phyloP scores from a whole-genome alignment of 2,113 vertebrate genomes.

The Microcebus griseorufus region DNA sequence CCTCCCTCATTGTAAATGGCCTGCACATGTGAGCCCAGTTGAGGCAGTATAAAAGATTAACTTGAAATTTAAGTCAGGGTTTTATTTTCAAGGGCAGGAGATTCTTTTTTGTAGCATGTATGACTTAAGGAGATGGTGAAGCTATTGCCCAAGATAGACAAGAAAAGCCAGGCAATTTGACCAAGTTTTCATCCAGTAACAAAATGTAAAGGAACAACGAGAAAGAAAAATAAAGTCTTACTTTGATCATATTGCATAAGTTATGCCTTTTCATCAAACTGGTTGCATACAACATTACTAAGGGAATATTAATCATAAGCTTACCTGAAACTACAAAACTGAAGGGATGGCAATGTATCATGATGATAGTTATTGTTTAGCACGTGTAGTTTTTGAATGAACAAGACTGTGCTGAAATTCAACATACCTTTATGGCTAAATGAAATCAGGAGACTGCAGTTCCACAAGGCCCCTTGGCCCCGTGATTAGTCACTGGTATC shows the following conservation, averaged over 20 bases:
- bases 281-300: background rate
- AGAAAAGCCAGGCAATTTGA: background rate
- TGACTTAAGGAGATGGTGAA: background rate
- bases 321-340: background rate
- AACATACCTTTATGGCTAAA: background rate
- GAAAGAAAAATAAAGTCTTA: background rate
- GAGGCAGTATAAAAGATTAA: background rate
- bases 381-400: background rate
- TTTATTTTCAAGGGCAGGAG: background rate
- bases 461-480: too few species aligned
- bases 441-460: background rate
- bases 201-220: background rate
- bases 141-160: background rate
- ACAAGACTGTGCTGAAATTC: background rate
- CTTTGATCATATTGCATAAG: background rate
- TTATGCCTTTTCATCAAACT: background rate
- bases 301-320: background rate
- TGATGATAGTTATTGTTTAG: background rate
- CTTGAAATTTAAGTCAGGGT: background rate
- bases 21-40: background rate
- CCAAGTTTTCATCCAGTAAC: constrained; percentile 1
- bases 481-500: background rate
- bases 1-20: background rate
- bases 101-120: background rate
- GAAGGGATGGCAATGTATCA: background rate